Evolutionary conservation across 2,797 vertebrate species (phyloP), one percentile per base, ranked within the genome.

Genomic region (Silurus aristotelis): DNA sequence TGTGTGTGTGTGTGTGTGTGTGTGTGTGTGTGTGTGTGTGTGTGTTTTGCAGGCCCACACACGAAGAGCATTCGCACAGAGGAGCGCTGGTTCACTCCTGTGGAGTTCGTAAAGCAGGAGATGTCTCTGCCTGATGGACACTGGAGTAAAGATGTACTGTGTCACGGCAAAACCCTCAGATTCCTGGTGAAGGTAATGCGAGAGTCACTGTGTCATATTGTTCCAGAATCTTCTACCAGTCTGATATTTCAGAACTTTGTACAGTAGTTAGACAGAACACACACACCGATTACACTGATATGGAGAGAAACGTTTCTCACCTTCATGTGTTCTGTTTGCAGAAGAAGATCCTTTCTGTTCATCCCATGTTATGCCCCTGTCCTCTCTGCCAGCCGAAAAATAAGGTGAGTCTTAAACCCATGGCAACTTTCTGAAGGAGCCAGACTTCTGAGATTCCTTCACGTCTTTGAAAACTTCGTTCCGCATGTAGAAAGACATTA

Each of bases 21-120:
- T 52, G 71, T 73, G 22, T 52, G 4, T 68, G 0, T 2, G 1
- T 15, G 5, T 68, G 46, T 52, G 22, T 73, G 22, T 52, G 71
- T 73, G 5, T 52, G 20, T 38, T 5, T 38, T 22, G 17, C 85
- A 94, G 94, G 93, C 38, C 84, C 19, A 5, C 7, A 52, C 70
- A 92, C 92, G 56, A 94, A 92, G 81, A 90, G 94, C 77, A 92
- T 95, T 68, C 92, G 94, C 0, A 95, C 93, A 0, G 90, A 92
- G 80, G 83, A 67, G 1, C 58, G 75, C 17, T 95, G 95, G 95
- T 72, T 94, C 87, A 95, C 60, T 68, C 94, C 93, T 0, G 43
- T 7, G 48, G 91, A 94, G 72, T 95, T 95, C 85, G 20, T 91
- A 15, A 81, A 31, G 8, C n/a, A 81, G 82, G 90, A 85, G 0